Conservation (phyloP, 2,888 invertebrate species). For the Lepas anatifera region DNA sequence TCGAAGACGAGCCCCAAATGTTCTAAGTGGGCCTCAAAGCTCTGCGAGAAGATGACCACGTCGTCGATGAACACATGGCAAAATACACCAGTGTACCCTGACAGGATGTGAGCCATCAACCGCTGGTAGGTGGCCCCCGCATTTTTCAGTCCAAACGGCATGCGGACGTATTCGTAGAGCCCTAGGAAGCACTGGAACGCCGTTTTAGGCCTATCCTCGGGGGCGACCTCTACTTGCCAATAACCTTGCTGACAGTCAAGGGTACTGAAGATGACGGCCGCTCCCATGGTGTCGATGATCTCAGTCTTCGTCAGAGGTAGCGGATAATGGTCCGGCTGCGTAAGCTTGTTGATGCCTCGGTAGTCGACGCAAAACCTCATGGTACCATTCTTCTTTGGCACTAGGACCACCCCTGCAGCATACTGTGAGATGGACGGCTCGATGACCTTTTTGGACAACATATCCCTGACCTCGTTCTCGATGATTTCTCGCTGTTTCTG, state of each 20-base stretch:
- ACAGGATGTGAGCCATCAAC: too few species aligned
- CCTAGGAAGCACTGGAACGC: not conserved
- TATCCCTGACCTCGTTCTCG: not conserved
- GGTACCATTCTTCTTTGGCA: not conserved
- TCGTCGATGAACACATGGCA: not conserved
- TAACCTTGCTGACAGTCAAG: too few species aligned
- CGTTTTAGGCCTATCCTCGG: not conserved
- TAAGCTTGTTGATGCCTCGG: not conserved
- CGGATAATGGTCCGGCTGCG: not conserved
- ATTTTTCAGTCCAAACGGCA: not conserved
- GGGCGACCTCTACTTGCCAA: too few species aligned
- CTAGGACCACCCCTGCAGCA: not conserved
- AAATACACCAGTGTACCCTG: not conserved
- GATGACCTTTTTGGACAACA: not conserved
- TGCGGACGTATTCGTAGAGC: not conserved
- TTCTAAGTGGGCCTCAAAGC: not conserved
- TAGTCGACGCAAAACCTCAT: not conserved
- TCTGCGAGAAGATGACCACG: not conserved
- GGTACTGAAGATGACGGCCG: not conserved
- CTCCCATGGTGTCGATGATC: not conserved
- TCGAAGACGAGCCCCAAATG: too few species aligned
- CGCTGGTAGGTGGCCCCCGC: too few species aligned
- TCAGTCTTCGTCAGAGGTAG: not conserved
- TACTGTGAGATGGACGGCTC: not conserved
- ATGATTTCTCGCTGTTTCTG: not conserved